Conservation (phyloP, 2,888 invertebrate genomes). For the Trichopoda pennipes region DNA sequence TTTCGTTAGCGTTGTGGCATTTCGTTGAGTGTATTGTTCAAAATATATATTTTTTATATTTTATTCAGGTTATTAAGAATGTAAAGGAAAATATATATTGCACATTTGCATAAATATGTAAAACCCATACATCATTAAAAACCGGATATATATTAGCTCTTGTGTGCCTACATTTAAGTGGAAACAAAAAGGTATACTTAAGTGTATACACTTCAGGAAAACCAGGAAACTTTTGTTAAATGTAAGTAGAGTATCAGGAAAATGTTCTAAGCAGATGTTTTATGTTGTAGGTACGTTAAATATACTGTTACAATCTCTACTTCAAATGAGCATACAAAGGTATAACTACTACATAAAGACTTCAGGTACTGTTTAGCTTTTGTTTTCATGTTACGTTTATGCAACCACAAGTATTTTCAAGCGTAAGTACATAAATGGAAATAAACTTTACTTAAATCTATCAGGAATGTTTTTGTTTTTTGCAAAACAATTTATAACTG, state of each 20-base stretch:
- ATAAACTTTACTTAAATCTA: too few relatives aligned
- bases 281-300: slow-evolving; percentile 4
- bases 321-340: slow-evolving; percentile 6
- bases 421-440: too few relatives aligned
- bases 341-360: slow-evolving; percentile 1
- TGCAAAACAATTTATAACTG: too few relatives aligned
- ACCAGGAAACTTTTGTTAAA: slow-evolving; percentile 30
- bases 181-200: neutral
- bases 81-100: neutral
- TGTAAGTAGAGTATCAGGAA: slow-evolving; percentile 26
- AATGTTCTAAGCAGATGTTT: slow-evolving; percentile 21
- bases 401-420: neutral
- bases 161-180: slow-evolving; percentile 19
- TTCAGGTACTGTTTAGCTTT: slow-evolving; percentile 13
- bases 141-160: slow-evolving; percentile 16
- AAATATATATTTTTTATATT: neutral
- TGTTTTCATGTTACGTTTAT: neutral
- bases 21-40: too few relatives aligned
- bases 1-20: too few relatives aligned
- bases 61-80: slow-evolving; percentile 29
- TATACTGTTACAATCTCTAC: neutral
- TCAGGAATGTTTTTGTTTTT: too few relatives aligned
- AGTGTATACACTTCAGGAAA: neutral
- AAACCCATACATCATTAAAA: slow-evolving; percentile 11
- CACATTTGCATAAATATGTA: slow-evolving; percentile 12